Percentiles rank a stretch among this genome's conserved stretches.
Conservation (phyloP, 2,888 invertebrate species). For the Drosophila testacea region DNA sequence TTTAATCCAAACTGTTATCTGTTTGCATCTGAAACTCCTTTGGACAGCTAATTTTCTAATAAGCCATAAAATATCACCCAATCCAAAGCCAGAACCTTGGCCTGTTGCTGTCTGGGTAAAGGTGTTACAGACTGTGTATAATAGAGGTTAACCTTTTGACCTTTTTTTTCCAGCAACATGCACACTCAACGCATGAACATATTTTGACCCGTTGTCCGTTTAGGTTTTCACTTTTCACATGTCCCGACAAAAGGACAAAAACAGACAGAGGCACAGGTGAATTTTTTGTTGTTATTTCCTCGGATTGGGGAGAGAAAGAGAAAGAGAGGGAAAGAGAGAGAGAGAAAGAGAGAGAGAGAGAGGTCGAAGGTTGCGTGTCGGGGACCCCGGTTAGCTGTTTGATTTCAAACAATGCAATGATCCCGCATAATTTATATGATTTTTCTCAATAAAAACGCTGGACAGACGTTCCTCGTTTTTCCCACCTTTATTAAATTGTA, state of each 20-base stretch:
- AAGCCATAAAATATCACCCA: slow-evolving; percentile 77
- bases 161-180: slow-evolving; percentile 46
- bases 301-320: slow-evolving; percentile 11
- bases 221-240: slow-evolving; percentile 55
- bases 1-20: slow-evolving; percentile 33
- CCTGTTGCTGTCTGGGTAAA: slow-evolving; percentile 33
- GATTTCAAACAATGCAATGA: slow-evolving; percentile 73
- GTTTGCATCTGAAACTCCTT: slow-evolving; percentile 23
- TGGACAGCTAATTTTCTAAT: slow-evolving; percentile 71
- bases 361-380: slow-evolving; percentile 14
- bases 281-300: slow-evolving; percentile 41
- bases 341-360: not conserved
- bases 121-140: slow-evolving; percentile 62
- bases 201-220: slow-evolving; percentile 48
- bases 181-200: slow-evolving; percentile 29
- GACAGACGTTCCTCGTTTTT: slow-evolving; percentile 57
- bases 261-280: slow-evolving; percentile 65
- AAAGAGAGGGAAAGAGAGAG: slow-evolving; percentile 1
- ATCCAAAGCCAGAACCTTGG: slow-evolving; percentile 27
- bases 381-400: slow-evolving; percentile 43
- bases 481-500: slow-evolving; percentile 79
- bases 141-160: slow-evolving; percentile 65
- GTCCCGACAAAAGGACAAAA: slow-evolving; percentile 70
- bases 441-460: slow-evolving; percentile 59
- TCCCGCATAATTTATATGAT: slow-evolving; percentile 81